Conservation (phyloP, 2,113 vertebrate genomes). For the Dasyurus viverrinus region DNA sequence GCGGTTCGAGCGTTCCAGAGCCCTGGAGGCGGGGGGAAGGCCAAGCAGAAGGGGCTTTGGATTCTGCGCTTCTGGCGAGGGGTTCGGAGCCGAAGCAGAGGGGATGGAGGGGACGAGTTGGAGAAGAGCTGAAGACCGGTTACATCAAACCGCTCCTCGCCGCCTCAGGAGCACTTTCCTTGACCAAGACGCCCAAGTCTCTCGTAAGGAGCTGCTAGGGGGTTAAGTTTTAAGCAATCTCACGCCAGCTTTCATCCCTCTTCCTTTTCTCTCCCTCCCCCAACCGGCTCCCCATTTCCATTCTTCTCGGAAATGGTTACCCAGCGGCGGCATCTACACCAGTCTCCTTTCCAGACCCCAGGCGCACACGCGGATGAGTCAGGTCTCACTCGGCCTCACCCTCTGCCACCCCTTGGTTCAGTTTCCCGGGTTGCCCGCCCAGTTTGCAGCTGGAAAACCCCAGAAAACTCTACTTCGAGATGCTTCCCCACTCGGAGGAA, state of each 20-base stretch:
- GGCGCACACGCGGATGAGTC: conserved; percentile 61
- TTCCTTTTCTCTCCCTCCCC: not conserved
- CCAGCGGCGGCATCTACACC: not conserved
- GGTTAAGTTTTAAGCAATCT: not conserved
- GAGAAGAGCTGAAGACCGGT: not conserved
- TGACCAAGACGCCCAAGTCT: not conserved
- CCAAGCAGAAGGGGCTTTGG: not conserved
- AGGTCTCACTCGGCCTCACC: conserved; percentile 68
- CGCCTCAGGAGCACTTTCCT: not conserved
- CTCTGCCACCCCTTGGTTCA: conserved; percentile 54
- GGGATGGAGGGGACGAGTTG: not conserved
- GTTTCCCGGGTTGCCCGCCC: conserved; percentile 11
- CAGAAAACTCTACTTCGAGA: not conserved
- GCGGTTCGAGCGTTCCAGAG: not conserved
- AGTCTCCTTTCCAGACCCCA: not conserved
- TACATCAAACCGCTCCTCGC: not conserved
- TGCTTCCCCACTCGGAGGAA: not conserved
- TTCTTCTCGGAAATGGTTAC: conserved; percentile 46
- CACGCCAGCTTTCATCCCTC: not conserved
- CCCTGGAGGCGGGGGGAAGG: not conserved
- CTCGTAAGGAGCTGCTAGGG: not conserved
- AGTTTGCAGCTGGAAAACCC: not conserved
- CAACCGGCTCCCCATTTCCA: not conserved
- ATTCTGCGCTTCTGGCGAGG: not conserved
- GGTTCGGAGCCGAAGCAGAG: not conserved